These are phyloP conservation scores for Pitangus sulphuratus DNA, from an alignment of 2,797 vertebrate genomes.

Conservation along the genomic window DNA sequence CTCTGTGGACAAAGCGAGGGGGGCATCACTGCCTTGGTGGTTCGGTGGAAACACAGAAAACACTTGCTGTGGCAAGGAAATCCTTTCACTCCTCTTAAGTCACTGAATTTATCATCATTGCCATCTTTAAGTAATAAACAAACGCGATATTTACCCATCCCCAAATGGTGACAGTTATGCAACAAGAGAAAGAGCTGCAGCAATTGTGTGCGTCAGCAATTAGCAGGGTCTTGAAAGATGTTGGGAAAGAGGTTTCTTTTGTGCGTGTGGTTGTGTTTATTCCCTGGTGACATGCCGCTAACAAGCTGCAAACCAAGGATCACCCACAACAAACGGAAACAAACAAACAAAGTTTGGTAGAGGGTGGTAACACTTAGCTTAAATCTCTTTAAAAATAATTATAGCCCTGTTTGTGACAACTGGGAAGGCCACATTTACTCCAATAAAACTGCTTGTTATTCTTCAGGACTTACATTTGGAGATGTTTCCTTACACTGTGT, in stretches of 20 bases:
- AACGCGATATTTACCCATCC: not conserved
- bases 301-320: slow-evolving; percentile 50
- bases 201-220: not conserved
- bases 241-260: slow-evolving; percentile 18
- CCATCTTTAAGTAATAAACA: not conserved
- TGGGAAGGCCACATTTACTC: not conserved
- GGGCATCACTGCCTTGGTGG: not conserved
- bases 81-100: not conserved
- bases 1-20: not conserved
- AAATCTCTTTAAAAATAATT: slow-evolving; percentile 73
- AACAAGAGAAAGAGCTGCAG: not conserved
- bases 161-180: not conserved
- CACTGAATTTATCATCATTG: not conserved
- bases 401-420: slow-evolving; percentile 20
- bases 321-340: slow-evolving; percentile 48
- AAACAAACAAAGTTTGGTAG: slow-evolving; percentile 34
- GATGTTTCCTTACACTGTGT: slow-evolving; percentile 36
- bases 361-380: slow-evolving; percentile 9
- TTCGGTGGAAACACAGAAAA: not conserved
- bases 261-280: slow-evolving; percentile 47
- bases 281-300: slow-evolving; percentile 42
- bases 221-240: not conserved
- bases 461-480: slow-evolving; percentile 50
- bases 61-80: not conserved
- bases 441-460: slow-evolving; percentile 44